Percentiles rank a stretch among this genome's conserved stretches.
These are phyloP conservation scores for Varecia variegata DNA, from an alignment of 2,797 vertebrate species.

Conservation along the genomic window DNA sequence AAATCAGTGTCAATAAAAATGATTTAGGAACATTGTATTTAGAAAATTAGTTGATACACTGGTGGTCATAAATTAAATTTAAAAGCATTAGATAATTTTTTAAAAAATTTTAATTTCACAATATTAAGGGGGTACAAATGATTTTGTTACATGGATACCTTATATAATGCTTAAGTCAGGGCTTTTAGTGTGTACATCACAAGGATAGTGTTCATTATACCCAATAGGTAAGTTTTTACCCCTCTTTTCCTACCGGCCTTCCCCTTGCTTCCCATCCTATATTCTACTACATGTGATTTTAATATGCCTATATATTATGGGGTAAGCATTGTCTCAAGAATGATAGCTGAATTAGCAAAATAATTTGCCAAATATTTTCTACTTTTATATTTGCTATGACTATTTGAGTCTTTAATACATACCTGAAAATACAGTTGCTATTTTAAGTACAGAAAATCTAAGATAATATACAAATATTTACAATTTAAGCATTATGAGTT, in stretches of 20 bases:
- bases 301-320: neutral
- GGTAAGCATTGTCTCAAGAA: neutral
- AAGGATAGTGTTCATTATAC: too few relatives aligned
- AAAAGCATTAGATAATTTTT: neutral
- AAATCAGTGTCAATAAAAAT: neutral
- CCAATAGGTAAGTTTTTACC: too few relatives aligned
- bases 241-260: too few relatives aligned
- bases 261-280: neutral
- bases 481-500: neutral
- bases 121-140: neutral
- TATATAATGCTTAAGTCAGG: neutral
- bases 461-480: neutral
- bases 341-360: neutral
- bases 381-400: neutral
- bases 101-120: neutral
- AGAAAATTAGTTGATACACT: neutral
- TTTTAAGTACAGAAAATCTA: neutral
- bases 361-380: neutral
- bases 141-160: neutral
- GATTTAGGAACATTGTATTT: neutral
- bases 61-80: constrained; percentile 44
- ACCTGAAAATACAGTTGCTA: neutral
- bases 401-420: neutral
- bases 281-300: neutral
- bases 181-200: neutral